Conservation (phyloP, 2,888 invertebrate genomes). For the Ormia ochracea region DNA sequence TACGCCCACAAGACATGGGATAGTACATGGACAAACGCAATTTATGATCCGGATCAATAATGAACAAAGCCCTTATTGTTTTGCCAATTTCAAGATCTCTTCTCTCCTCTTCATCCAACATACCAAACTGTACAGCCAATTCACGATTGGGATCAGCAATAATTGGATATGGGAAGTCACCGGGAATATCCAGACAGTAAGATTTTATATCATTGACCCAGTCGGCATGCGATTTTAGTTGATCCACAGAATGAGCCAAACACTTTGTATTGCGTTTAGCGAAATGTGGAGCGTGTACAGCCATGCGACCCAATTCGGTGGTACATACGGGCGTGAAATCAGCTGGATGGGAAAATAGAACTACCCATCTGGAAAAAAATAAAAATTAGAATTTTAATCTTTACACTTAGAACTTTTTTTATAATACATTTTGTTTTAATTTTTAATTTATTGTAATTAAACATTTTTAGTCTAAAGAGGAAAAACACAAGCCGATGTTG, state of each 20-base stretch:
- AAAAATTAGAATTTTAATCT: neutral
- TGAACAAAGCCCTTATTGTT: constrained; percentile 86
- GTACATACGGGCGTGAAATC: constrained; percentile 95
- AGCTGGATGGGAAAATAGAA: constrained; percentile 91
- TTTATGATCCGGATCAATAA: constrained; percentile 88
- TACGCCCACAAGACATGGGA: constrained; percentile 90
- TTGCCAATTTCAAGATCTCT: constrained; percentile 82
- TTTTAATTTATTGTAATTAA: no score
- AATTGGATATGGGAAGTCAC: constrained; percentile 88
- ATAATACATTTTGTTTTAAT: no score
- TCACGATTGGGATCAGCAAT: constrained; percentile 86
- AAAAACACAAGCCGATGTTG: no score
- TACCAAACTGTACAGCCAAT: constrained; percentile 85
- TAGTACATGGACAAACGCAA: constrained; percentile 89
- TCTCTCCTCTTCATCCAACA: constrained; percentile 86
- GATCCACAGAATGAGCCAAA: constrained; percentile 88
- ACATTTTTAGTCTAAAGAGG: no score
- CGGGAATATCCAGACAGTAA: constrained; percentile 83
- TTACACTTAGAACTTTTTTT: no score
- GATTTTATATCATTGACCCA: constrained; percentile 88
- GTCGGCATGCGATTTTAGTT: constrained; percentile 83
- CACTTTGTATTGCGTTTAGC: constrained; percentile 84
- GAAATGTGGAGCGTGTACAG: constrained; percentile 83
- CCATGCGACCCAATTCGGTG: constrained; percentile 88
- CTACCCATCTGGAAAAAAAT: constrained; percentile 83